phyloP scores from a whole-genome alignment of 2,113 vertebrate species.

The Gallinago media region DNA sequence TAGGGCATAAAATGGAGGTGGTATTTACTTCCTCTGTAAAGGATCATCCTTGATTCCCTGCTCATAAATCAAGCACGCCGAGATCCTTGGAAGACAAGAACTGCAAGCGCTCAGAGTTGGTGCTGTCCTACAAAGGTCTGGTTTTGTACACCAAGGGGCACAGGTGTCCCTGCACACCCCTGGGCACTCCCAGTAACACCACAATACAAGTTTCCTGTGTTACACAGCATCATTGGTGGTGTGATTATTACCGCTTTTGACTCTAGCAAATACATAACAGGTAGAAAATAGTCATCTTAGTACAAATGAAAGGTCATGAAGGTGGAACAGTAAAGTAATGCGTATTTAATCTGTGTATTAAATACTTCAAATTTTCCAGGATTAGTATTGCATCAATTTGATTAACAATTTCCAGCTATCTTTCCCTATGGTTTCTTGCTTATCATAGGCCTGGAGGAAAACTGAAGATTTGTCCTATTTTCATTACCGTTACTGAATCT shows the following conservation, averaged over 20 bases:
- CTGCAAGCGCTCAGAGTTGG: neutral
- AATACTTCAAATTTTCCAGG: neutral
- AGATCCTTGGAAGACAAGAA: neutral
- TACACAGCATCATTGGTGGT: neutral
- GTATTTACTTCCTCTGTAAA: neutral
- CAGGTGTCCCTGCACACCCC: rapidly evolving
- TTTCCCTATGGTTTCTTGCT: neutral
- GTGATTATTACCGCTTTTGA: neutral
- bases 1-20: neutral
- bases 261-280: neutral
- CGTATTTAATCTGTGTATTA: neutral
- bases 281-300: neutral
- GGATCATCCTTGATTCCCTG: neutral
- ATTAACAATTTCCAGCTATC: neutral
- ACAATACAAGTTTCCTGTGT: rapidly evolving
- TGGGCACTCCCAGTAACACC: neutral
- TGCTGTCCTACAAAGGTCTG: neutral
- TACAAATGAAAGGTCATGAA: neutral
- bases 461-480: neutral
- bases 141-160: neutral
- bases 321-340: neutral
- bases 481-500: neutral
- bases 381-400: neutral
- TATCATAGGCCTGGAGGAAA: neutral
- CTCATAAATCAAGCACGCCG: neutral